A percentile compares a stretch with the other conserved stretches of the same genome.
These are phyloP conservation scores for Stomorhina lunata DNA, from an alignment of 2,888 invertebrate species.

Conservation along the genomic window DNA sequence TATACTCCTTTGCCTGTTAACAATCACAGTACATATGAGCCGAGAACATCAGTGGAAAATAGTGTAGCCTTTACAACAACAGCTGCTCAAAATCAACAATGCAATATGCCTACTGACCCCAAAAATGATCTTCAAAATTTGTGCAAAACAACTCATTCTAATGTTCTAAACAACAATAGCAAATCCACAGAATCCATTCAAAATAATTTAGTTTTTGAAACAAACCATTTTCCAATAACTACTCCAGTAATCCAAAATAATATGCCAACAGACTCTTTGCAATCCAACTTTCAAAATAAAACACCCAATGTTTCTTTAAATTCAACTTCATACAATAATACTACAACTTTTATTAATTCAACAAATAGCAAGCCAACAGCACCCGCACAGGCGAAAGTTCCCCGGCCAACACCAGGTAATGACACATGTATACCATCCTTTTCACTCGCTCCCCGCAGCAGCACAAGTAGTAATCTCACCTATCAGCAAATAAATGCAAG, in stretches of 20 bases:
- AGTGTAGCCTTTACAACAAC: not conserved
- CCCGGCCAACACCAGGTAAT: not conserved
- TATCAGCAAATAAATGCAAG: constrained; percentile 25
- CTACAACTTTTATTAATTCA: constrained; percentile 25
- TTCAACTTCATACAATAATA: constrained; percentile 1
- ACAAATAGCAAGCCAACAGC: not conserved
- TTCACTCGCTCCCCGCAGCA: not conserved
- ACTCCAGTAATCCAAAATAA: not conserved
- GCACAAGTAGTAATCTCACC: constrained; percentile 2
- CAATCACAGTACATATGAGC: too few relatives aligned
- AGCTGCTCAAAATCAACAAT: too few relatives aligned
- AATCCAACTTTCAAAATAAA: constrained; percentile 16
- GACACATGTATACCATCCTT: constrained; percentile 10
- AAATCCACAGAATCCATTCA: too few relatives aligned
- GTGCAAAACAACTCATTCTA: too few relatives aligned
- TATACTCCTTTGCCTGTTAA: too few relatives aligned
- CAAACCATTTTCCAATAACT: not conserved
- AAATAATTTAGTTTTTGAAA: too few relatives aligned
- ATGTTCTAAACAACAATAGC: too few relatives aligned
- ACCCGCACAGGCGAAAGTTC: not conserved
- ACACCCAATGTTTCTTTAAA: not conserved
- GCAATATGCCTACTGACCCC: too few relatives aligned
- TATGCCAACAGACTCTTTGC: not conserved
- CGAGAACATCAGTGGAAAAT: not conserved
- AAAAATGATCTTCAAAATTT: too few relatives aligned